Base-by-base conservation (phyloP, 2,113 vertebrate species). In the Phrynocephalus versicolor region DNA sequence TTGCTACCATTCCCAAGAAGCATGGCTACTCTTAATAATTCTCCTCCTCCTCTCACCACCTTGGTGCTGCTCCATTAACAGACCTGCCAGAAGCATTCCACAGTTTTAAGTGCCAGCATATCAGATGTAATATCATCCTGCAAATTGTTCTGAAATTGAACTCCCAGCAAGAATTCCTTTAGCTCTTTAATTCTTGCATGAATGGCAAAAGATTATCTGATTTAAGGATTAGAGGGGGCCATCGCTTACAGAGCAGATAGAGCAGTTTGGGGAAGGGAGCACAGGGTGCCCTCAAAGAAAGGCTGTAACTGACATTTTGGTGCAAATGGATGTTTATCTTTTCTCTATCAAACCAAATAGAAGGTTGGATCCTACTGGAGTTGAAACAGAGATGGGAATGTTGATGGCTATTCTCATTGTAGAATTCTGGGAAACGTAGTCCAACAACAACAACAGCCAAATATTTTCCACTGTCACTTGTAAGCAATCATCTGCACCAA, bases 151-250 rank as follows among this genome's bases (percentile, higher is more conserved):
- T 88, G 7, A 77, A 45, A 83, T 0, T 88, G 74, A 84, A 80
- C 79, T 85, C 27, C 0, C n/a, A 76, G 35, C 16, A 41, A 30
- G n/a, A 69, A 85, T 85, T 75, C 45, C 80, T 35, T 62, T 72
- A 90, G 45, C 6, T 55, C 60, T 87, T 75, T 81, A 71, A 91
- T 74, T 58, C 77, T 88, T 2, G 0, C 81, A 85, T 37, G 73
- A 87, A 80, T 80, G 81, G 88, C 84, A 45, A 14, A 71, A 85
- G 88, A 5, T 64, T 91, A 37, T 51, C 74, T 90, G 58, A 18
- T 83, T 77, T 25, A 85, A 39, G 37, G 85, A 87, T 87, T 89
- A 90, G 89, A 91, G 85, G n/a, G 1, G 23, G 15, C 13, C 73
- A 89, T 91, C 65, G 83, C 37, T 88, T 82, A 89, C 6, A 3